Evolutionary conservation across 2,113 vertebrate species (phyloP).

Genomic region (Salvelinus alpinus): DNA sequence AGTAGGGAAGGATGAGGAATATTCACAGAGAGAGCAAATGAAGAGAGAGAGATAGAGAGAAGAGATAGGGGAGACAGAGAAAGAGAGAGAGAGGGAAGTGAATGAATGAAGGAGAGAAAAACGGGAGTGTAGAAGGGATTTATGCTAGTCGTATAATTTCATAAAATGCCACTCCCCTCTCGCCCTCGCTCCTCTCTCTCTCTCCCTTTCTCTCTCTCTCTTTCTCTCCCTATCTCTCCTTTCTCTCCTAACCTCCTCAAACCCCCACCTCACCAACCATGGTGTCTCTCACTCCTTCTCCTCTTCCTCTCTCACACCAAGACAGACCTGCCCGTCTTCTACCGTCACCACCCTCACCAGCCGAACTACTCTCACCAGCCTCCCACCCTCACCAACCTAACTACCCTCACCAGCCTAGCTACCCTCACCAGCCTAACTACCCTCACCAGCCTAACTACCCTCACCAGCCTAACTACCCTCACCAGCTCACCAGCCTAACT

Average conservation of each 20-base stretch:
- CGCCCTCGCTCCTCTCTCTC: conserved; percentile 14
- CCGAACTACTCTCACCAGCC: too few relatives aligned
- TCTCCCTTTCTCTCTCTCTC: too few relatives aligned
- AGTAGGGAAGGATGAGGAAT: conserved; percentile 23
- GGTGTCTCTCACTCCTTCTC: conserved; percentile 8
- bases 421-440: too few relatives aligned
- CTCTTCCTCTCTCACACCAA: conserved; percentile 64
- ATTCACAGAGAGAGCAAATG: conserved; percentile 22
- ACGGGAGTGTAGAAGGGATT: conserved; percentile 80
- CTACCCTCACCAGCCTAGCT: too few relatives aligned
- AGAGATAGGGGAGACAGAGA: conserved; percentile 49
- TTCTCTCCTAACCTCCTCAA: too few relatives aligned
- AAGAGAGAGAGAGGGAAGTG: conserved; percentile 60
- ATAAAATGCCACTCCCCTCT: conserved; percentile 60
- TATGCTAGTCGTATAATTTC: conserved; percentile 87
- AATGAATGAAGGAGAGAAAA: conserved; percentile 58
- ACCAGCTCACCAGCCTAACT: too few relatives aligned
- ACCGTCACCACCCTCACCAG: conserved; percentile 20
- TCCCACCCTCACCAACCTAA: too few relatives aligned
- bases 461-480: too few relatives aligned
- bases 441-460: too few relatives aligned
- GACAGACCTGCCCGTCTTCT: conserved; percentile 29
- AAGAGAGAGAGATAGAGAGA: conserved; percentile 47
- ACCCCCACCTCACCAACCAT: conserved; percentile 44
- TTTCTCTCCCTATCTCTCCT: too few relatives aligned